Percentiles rank a stretch among this genome's conserved stretches.
Conservation (phyloP, 2,888 invertebrate genomes). For the Epistrophe eligans region DNA sequence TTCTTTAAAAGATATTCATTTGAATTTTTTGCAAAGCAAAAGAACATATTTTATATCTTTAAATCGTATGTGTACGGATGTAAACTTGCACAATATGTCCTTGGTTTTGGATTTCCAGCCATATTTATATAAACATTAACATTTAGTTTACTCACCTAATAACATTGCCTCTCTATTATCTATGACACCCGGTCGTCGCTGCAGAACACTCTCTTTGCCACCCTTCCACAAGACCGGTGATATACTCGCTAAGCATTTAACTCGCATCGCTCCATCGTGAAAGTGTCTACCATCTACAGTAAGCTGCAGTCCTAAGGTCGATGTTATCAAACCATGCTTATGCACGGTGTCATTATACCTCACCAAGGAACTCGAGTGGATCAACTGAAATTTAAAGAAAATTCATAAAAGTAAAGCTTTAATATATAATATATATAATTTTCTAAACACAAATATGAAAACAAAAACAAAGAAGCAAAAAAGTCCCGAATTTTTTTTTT, state of each 20-base stretch:
- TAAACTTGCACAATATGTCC: no score
- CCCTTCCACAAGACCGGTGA: conserved; percentile 87
- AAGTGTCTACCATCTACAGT: conserved; percentile 86
- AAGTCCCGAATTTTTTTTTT: not conserved
- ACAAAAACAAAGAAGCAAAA: conserved; percentile 14
- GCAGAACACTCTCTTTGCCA: conserved; percentile 86
- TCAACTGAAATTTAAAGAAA: conserved; percentile 83
- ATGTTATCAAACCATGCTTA: conserved; percentile 86
- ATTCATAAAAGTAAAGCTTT: not conserved
- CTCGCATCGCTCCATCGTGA: conserved; percentile 86
- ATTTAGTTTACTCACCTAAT: conserved; percentile 85
- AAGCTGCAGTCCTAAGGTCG: conserved; percentile 86
- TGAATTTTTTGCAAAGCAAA: no score
- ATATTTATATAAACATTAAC: not conserved
- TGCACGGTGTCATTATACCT: conserved; percentile 85
- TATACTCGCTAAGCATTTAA: conserved; percentile 87
- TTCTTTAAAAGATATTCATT: no score
- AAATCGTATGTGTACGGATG: no score
- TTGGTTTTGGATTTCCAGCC: not conserved
- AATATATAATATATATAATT: no score
- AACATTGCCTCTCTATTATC: conserved; percentile 87
- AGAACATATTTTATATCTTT: no score
- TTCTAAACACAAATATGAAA: not conserved
- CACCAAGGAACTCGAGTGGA: conserved; percentile 84
- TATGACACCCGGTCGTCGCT: conserved; percentile 85